Conservation (phyloP, 2,888 invertebrate species). For the Elmis aenea region DNA sequence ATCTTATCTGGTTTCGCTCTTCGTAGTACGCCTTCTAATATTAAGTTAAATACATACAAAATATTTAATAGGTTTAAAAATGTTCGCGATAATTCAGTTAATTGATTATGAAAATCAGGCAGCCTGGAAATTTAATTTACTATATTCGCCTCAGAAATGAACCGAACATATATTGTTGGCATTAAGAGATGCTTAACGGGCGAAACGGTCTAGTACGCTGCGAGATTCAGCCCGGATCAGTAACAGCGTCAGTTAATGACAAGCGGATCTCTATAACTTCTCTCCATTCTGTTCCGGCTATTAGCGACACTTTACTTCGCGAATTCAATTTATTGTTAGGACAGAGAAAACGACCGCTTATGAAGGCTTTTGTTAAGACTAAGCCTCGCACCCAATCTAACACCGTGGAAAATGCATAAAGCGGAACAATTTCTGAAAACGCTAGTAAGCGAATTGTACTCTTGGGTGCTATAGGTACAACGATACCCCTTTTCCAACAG, state of each 20-base stretch:
- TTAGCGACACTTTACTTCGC: conserved; percentile 24
- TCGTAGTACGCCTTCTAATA: no score
- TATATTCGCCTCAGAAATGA: conserved; percentile 13
- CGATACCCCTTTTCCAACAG: conserved; percentile 31
- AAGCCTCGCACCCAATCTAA: conserved; percentile 27
- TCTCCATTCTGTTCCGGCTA: conserved; percentile 26
- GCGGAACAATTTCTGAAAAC: conserved; percentile 31
- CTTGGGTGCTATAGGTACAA: conserved; percentile 27
- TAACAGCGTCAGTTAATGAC: conserved; percentile 21
- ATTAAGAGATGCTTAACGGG: conserved; percentile 21
- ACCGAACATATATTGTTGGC: conserved; percentile 12
- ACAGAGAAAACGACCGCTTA: conserved; percentile 19
- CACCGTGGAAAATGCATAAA: conserved; percentile 31
- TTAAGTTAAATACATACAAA: no score
- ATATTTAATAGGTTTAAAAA: no score
- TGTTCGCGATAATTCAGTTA: no score
- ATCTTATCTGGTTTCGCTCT: no score
- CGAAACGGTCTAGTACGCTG: conserved; percentile 18
- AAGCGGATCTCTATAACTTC: conserved; percentile 19
- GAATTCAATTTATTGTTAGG: conserved; percentile 29
- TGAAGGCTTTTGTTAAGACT: conserved; percentile 25
- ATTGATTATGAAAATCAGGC: no score
- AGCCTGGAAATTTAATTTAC: conserved; percentile 17
- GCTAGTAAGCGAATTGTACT: conserved; percentile 29
- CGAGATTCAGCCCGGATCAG: conserved; percentile 19